Base-by-base conservation (phyloP, 2,113 vertebrate genomes). In the Pterophyllum scalare region DNA sequence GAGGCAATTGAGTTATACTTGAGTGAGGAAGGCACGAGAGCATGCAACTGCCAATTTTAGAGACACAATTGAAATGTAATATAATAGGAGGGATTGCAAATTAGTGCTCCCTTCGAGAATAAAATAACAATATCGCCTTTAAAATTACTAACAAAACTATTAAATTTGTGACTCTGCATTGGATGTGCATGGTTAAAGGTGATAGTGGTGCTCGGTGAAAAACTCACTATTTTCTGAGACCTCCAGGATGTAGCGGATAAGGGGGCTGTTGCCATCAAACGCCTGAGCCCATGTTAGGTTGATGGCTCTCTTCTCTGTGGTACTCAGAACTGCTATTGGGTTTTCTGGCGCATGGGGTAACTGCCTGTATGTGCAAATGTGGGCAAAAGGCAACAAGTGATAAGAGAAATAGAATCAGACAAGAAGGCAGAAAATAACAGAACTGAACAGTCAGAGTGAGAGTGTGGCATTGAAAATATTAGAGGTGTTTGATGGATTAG, bases 191-290 rank as follows among this genome's bases (percentile, higher is more conserved):
- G 65, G 72, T 20, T 54, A 72, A 72, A 72, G 26, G 46, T 59
- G 78, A 64, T 3, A 33, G 13, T 79, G 70, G 33, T 33, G n/a
- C 52, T 14, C 20, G 10, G 13, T 22, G 52, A 19, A 7, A 19
- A 40, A 93, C 98, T 98, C 95, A 99, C 98, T 99, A 95, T 99
- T 99, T 91, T 99, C 98, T 0, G 98, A 99, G 93, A 99, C 97
- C 93, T 99, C 98, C 93, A 99, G 91, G 80, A 98, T 58, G 80
- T 99, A 99, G 85, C 95, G 97, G 79, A 98, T 95, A 90, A 99
- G 95, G 1, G 98, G 97, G 91, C 98, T 99, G 96, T 99, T 99
- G 72, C 98, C 98, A 0, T 99, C 98, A 1, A 99, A 99, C 59
- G 98, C 97, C 59, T 97, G 96, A 56, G 97, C 96, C 98, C 98